These are phyloP conservation scores for Centropus bengalensis DNA, from an alignment of 2,113 vertebrate species.

Conservation along the genomic window DNA sequence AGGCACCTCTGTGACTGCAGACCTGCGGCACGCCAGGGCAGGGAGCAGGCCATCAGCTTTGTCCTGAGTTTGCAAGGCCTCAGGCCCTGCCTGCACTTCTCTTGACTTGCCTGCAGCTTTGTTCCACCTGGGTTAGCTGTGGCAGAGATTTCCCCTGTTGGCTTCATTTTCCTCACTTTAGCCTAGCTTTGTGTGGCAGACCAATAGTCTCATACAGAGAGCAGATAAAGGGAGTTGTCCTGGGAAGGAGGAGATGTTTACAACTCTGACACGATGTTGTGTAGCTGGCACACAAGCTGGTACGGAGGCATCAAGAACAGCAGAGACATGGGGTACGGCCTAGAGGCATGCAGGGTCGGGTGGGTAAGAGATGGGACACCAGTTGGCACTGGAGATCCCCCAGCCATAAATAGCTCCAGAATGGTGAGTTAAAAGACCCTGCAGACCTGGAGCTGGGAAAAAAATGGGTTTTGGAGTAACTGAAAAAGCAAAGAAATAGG, in stretches of 20 bases:
- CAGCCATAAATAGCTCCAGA: not conserved
- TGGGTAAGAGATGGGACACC: not conserved
- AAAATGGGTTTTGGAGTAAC: not conserved
- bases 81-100: not conserved
- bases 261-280: accelerated
- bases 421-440: not conserved
- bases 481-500: not conserved
- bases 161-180: not conserved
- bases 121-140: not conserved
- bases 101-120: not conserved
- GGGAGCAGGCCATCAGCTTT: not conserved
- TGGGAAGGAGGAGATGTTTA: not conserved
- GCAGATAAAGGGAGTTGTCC: not conserved
- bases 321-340: accelerated
- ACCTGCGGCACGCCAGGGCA: not conserved
- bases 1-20: not conserved
- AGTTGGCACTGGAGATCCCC: not conserved
- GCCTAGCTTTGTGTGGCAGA: not conserved
- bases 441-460: not conserved
- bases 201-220: not conserved
- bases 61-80: not conserved
- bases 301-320: accelerated
- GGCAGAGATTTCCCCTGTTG: not conserved
- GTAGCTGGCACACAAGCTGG: not conserved
- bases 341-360: not conserved